phyloP scores from a whole-genome alignment of 1,140 invertebrate genomes.

The Zeugodacus cucurbitae region DNA sequence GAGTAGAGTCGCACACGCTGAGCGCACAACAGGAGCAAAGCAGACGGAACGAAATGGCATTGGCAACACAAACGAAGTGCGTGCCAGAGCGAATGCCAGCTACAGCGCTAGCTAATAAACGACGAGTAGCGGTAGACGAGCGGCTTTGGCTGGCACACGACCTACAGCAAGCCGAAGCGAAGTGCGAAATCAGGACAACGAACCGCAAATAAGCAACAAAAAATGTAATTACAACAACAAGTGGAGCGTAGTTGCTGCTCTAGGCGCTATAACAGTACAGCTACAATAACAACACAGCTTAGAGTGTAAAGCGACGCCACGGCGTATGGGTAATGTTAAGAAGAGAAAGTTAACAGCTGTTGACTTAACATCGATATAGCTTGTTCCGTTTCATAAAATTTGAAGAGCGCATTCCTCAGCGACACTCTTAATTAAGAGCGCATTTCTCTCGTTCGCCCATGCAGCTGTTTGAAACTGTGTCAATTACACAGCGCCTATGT shows the following conservation, averaged over 20 bases:
- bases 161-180: background rate
- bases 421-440: background rate
- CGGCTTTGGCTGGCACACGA: background rate
- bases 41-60: background rate
- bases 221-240: background rate
- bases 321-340: background rate
- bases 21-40: background rate
- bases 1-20: background rate
- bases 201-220: background rate
- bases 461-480: background rate
- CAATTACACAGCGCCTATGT: background rate
- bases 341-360: background rate
- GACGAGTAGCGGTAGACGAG: background rate
- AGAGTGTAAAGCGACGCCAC: background rate
- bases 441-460: background rate
- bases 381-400: background rate
- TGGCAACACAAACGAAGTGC: background rate
- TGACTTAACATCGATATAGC: background rate
- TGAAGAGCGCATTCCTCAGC: background rate
- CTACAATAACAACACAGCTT: too few species aligned
- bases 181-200: background rate
- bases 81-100: background rate
- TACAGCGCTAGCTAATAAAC: background rate
- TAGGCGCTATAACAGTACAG: background rate
- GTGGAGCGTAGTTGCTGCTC: background rate